Percentiles rank a stretch among this genome's conserved stretches.
Evolutionary conservation across 2,888 invertebrate genomes (phyloP).

Genomic region (Teleogryllus oceanicus): DNA sequence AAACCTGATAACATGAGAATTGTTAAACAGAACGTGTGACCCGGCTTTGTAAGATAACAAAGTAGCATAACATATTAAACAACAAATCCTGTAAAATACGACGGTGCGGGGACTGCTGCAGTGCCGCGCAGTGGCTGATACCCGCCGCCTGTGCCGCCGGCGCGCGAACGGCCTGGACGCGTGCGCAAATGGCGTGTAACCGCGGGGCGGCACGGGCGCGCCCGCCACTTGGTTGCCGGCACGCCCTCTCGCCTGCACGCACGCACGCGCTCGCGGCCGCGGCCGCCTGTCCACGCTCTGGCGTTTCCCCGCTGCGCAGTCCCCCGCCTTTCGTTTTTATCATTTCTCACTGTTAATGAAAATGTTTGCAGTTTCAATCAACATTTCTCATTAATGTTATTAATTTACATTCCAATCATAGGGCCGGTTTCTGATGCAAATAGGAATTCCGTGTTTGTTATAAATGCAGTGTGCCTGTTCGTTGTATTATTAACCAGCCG

Average conservation of each 20-base stretch:
- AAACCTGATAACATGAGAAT: conserved; percentile 18
- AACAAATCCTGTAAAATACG: conserved; percentile 18
- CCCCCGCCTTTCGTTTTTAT: background rate
- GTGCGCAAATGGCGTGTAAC: too few species aligned
- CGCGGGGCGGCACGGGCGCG: too few species aligned
- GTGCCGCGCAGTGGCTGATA: background rate
- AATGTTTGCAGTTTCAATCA: conserved; percentile 18
- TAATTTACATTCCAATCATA: conserved; percentile 11
- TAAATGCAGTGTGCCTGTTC: conserved; percentile 1
- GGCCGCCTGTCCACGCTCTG: too few species aligned
- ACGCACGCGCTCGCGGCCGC: too few species aligned
- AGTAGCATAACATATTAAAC: conserved; percentile 18
- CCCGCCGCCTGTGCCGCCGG: background rate
- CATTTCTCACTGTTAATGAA: background rate
- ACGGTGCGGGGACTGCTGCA: background rate
- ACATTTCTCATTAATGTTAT: conserved; percentile 18
- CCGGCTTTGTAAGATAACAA: conserved; percentile 18
- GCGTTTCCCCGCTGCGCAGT: too few species aligned
- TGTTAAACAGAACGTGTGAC: conserved; percentile 18
- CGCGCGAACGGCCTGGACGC: background rate
- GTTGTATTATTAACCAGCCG: background rate
- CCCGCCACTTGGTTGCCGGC: too few species aligned
- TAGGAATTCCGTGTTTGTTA: conserved; percentile 12
- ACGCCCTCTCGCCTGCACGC: too few species aligned
- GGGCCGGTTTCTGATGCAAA: conserved; percentile 9